Evolutionary conservation across 2,113 vertebrate species (phyloP).

Genomic region (Syrmaticus mikado): DNA sequence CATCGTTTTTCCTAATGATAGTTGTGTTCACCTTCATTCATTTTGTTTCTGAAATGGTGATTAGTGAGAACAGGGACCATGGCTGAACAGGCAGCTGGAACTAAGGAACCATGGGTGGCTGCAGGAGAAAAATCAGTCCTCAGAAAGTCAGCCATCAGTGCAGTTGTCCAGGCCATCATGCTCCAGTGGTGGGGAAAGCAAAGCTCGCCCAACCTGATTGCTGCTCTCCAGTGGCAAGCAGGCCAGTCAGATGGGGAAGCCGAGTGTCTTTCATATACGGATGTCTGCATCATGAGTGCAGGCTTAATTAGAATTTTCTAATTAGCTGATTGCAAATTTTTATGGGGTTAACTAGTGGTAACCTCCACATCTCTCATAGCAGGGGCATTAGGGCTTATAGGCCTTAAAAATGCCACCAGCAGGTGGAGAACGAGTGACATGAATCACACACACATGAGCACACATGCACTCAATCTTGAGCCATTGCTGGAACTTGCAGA

Average conservation of each 20-base stretch:
- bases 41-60: constrained; percentile 38
- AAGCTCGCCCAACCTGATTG: background rate
- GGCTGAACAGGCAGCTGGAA: constrained; percentile 47
- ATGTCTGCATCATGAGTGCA: background rate
- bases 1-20: constrained; percentile 59
- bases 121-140: constrained; percentile 3
- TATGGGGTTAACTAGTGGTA: constrained; percentile 15
- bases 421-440: constrained; percentile 46
- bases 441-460: background rate
- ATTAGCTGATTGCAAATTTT: constrained; percentile 25
- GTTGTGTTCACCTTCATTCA: constrained; percentile 25
- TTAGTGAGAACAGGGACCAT: constrained; percentile 15
- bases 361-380: background rate
- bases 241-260: background rate
- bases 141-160: background rate
- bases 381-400: constrained; percentile 10
- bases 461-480: background rate
- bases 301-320: constrained; percentile 30
- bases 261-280: background rate
- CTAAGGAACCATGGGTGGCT: constrained; percentile 27
- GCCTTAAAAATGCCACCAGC: constrained; percentile 23
- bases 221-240: background rate
- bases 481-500: background rate
- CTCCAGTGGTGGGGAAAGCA: constrained; percentile 10
- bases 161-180: background rate